Percentiles rank a stretch among this genome's conserved stretches.
Evolutionary conservation across 2,797 vertebrate genomes (phyloP).

Genomic region (Melanotaenia maccullochi): DNA sequence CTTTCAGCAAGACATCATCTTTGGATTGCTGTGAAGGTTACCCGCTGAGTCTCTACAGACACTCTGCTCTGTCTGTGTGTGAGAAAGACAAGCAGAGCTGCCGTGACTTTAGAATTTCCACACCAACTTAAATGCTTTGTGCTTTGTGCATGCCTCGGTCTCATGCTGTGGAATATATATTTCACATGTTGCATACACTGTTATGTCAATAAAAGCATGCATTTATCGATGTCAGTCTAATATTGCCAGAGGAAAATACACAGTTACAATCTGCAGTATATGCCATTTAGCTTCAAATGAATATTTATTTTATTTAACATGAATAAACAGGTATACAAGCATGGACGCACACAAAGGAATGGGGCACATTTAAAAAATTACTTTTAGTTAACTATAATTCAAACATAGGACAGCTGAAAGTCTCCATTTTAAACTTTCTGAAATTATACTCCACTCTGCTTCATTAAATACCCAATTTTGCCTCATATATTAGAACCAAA

Average conservation of each 20-base stretch:
- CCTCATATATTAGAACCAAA: background rate
- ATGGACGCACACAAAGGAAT: background rate
- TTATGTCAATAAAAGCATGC: slow-evolving; percentile 44
- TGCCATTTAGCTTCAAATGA: background rate
- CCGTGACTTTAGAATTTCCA: slow-evolving; percentile 29
- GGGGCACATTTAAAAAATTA: background rate
- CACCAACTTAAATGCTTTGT: slow-evolving; percentile 35
- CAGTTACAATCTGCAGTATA: background rate
- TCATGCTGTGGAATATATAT: slow-evolving; percentile 1
- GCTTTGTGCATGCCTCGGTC: slow-evolving; percentile 28
- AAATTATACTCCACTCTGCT: background rate
- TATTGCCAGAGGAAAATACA: background rate
- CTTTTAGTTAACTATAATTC: too few species aligned
- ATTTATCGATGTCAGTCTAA: slow-evolving; percentile 7
- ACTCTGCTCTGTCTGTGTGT: slow-evolving; percentile 2
- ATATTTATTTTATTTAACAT: too few species aligned
- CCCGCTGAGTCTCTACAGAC: slow-evolving; percentile 9
- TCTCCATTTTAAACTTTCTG: background rate
- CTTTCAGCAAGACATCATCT: slow-evolving; percentile 73
- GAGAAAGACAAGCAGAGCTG: slow-evolving; percentile 5
- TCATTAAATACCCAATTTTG: background rate
- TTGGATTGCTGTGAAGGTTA: slow-evolving; percentile 63
- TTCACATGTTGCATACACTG: slow-evolving; percentile 20
- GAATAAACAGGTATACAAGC: background rate
- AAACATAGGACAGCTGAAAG: background rate